Base-by-base conservation (phyloP, 2,888 invertebrate genomes). In the Phortica magna region DNA sequence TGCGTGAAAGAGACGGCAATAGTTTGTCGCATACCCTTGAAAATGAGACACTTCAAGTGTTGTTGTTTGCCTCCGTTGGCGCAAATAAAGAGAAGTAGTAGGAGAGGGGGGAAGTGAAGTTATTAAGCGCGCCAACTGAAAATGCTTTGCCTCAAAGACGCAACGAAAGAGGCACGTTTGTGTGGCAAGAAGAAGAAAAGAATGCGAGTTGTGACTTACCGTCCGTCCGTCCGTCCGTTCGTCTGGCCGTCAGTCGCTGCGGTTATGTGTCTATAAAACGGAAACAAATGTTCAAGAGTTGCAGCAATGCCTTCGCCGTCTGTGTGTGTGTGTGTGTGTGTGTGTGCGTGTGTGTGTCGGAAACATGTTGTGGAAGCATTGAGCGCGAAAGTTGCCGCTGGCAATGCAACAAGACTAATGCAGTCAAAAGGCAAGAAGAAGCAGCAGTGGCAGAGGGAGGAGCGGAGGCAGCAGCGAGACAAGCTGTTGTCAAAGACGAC, bases 231-330 rank as follows among this genome's bases (percentile, higher is more conserved):
- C 42, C 43, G 68, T 41, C 7, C 10, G 59, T 59, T 4, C 2
- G 17, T 59, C 59, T 6, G n/a, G 5, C n/a, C 17, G 19, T 61
- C 61, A 19, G 61, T 61, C 61, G 22, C 22, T 4, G 9, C 10
- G 48, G 10, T 48, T 48, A 12, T 61, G 31, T 61, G 22, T 22
- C 22, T 22, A 61, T 61, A 61, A 61, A 71, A 71, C 70, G 70
- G 70, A 71, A 71, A 71, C 70, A 71, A 71, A 71, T 71, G 70
- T 71, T 42, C n/a, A 7, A 71, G 70, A 31, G 17, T 53, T 41
- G 65, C 65, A 31, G 65, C 59, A 19, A 48, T 14, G 14, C 48
- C 9, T 48, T 48, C 17, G 53, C 48, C 61, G 19, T 61, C 57
- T n/a, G 1, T n/a, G 1, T 22, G 61, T 22, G 22, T 9, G 9